These are phyloP conservation scores for Rhinoderma darwinii DNA, from an alignment of 2,113 vertebrate species.

Conservation along the genomic window DNA sequence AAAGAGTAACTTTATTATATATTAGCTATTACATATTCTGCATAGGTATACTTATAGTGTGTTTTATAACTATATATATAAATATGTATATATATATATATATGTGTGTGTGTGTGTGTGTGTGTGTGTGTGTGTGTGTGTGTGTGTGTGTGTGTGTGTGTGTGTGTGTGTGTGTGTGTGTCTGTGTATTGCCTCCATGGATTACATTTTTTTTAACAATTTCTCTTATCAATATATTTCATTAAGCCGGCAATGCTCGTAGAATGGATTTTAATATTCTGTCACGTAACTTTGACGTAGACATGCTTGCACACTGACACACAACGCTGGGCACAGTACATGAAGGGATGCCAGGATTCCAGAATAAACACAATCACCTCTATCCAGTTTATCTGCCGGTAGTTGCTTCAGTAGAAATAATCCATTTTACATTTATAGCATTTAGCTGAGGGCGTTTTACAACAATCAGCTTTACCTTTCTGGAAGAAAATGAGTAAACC, in stretches of 20 bases:
- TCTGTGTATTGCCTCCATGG: no score
- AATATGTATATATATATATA: no score
- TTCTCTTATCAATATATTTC: neutral
- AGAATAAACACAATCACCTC: neutral
- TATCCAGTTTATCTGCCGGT: neutral
- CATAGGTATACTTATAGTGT: no score
- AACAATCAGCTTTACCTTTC: neutral
- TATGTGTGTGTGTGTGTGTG: no score
- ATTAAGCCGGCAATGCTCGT: neutral
- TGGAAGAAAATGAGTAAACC: neutral
- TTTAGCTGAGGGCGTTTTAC: neutral
- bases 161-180: no score
- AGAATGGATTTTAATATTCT: neutral
- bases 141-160: no score
- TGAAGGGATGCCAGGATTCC: neutral
- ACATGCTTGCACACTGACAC: conserved; percentile 14
- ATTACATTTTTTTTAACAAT: no score
- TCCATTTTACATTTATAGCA: neutral
- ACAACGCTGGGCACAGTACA: neutral
- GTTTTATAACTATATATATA: neutral
- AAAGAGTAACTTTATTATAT: neutral
- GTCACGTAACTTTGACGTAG: neutral
- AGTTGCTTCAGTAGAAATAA: neutral
- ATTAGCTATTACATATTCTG: no score
- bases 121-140: no score